Conservation (phyloP, 2,113 vertebrate species). For the Kobus ellipsiprymnus region DNA sequence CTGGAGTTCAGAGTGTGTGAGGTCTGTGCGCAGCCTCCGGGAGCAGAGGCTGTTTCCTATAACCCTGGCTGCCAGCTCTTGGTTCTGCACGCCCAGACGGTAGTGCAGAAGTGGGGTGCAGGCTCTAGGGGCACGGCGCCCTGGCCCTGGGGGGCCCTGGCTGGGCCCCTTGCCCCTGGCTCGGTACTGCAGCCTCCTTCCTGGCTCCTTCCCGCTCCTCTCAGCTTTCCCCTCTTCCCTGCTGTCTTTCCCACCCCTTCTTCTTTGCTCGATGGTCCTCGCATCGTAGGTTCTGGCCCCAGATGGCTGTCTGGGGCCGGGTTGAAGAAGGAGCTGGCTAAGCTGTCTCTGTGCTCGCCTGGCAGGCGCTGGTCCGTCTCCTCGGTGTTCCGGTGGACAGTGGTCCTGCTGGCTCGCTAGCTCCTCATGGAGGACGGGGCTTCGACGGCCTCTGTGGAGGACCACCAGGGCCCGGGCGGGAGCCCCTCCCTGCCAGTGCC, state of each 20-base stretch:
- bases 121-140: accelerated
- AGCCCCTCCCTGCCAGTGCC: accelerated
- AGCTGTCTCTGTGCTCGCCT: neutral
- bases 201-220: accelerated
- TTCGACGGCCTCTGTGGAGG: accelerated
- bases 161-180: accelerated
- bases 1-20: neutral
- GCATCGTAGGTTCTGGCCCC: accelerated
- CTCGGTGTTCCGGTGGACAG: neutral
- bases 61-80: neutral
- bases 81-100: neutral
- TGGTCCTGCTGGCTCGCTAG: accelerated
- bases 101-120: neutral
- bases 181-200: neutral
- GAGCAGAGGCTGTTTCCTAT: neutral
- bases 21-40: neutral
- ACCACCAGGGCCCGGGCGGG: neutral
- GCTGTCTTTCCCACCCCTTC: neutral
- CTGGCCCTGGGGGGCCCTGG: neutral
- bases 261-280: accelerated
- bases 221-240: neutral
- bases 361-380: neutral
- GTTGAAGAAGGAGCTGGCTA: neutral
- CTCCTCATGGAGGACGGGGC: constrained; percentile 55
- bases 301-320: neutral